Evolutionary conservation across 2,113 vertebrate genomes (phyloP).

Genomic region (Pyrgilauda ruficollis): DNA sequence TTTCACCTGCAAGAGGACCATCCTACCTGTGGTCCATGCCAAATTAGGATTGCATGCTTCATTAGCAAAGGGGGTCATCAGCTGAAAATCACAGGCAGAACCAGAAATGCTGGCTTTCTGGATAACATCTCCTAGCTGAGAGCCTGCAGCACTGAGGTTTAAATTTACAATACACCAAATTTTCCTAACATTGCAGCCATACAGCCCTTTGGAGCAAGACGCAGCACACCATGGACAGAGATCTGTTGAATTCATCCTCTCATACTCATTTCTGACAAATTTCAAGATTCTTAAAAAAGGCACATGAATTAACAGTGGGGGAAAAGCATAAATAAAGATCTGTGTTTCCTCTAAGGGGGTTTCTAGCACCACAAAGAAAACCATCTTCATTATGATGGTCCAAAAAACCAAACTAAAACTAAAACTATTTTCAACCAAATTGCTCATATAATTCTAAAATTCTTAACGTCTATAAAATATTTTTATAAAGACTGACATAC

Average conservation of each 20-base stretch:
- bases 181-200: not conserved
- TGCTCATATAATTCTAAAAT: not conserved
- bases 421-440: not conserved
- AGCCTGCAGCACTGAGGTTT: not conserved
- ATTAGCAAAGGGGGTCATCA: slow-evolving; percentile 56
- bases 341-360: not conserved
- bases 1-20: slow-evolving; percentile 34
- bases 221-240: slow-evolving; percentile 31
- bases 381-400: not conserved
- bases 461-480: not conserved
- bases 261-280: not conserved
- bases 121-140: not conserved
- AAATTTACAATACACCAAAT: not conserved
- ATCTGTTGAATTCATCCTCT: not conserved
- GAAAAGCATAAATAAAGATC: not conserved
- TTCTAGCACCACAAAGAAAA: not conserved
- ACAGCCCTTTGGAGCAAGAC: not conserved
- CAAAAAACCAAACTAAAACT: not conserved
- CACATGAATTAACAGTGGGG: not conserved
- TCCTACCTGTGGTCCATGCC: slow-evolving; percentile 37
- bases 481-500: not conserved
- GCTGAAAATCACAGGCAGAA: slow-evolving; percentile 41
- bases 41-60: slow-evolving; percentile 55
- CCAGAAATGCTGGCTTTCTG: slow-evolving; percentile 22
- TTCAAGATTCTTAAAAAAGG: not conserved